phyloP scores from a whole-genome alignment of 2,113 vertebrate species.

The Sander lucioperca region DNA sequence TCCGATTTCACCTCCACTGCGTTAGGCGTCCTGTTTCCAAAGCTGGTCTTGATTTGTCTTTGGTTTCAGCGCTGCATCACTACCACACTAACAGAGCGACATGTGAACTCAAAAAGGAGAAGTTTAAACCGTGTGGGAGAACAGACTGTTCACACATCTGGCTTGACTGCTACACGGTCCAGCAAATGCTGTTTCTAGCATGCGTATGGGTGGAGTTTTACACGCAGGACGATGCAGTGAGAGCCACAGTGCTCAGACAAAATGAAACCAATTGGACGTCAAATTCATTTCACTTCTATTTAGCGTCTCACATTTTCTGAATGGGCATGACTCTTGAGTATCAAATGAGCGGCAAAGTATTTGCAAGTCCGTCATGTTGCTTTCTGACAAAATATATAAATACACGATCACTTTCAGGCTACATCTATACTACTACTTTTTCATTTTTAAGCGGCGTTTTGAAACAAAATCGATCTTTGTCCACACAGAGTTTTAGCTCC shows the following conservation, averaged over 20 bases:
- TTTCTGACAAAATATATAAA: background rate
- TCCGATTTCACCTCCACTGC: conserved; percentile 73
- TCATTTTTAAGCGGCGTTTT: too few species aligned
- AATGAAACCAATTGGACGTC: conserved; percentile 12
- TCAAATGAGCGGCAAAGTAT: too few species aligned
- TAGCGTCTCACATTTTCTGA: conserved; percentile 15
- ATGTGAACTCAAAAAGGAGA: conserved; percentile 67
- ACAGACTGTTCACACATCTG: conserved; percentile 78
- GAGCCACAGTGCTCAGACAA: conserved; percentile 31
- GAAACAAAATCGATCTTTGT: too few species aligned
- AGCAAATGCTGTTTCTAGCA: conserved; percentile 39
- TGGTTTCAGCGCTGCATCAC: conserved; percentile 64
- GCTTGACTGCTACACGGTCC: conserved; percentile 58
- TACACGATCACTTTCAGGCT: too few species aligned
- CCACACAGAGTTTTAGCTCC: too few species aligned
- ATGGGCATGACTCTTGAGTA: background rate
- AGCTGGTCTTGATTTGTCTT: conserved; percentile 77
- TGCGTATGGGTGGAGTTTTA: conserved; percentile 50
- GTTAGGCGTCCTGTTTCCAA: conserved; percentile 69
- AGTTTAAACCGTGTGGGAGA: conserved; percentile 71
- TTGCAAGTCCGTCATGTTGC: background rate
- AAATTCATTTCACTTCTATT: conserved; percentile 14
- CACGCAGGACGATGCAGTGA: conserved; percentile 22
- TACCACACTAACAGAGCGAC: conserved; percentile 57
- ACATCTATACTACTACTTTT: too few species aligned